Evolutionary conservation across 2,888 invertebrate genomes (phyloP).

Genomic region (Sphecodes monilicornis): DNA sequence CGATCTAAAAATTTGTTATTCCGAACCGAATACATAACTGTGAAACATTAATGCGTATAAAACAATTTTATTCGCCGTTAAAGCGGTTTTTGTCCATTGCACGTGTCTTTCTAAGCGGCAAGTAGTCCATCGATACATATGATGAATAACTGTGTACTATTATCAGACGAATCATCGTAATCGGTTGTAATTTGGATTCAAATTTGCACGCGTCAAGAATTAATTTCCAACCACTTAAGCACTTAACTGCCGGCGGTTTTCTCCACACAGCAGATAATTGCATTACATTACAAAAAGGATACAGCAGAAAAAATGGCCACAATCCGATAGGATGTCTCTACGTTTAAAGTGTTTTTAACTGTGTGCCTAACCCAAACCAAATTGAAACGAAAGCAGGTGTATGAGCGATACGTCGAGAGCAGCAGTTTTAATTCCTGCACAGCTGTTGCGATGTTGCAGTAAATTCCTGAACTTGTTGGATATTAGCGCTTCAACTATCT

Average conservation of each 20-base stretch:
- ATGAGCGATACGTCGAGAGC: slow-evolving; percentile 24
- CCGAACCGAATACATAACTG: background rate
- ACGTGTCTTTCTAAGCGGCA: background rate
- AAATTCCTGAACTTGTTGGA: background rate
- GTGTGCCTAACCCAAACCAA: background rate
- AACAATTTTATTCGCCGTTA: background rate
- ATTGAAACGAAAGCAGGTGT: slow-evolving; percentile 42
- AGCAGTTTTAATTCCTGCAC: slow-evolving; percentile 45
- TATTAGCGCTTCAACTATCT: background rate
- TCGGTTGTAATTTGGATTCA: slow-evolving; percentile 22
- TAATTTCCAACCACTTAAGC: slow-evolving; percentile 34
- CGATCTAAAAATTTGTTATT: background rate
- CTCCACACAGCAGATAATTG: background rate
- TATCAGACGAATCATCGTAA: background rate
- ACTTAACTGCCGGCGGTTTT: slow-evolving; percentile 10
- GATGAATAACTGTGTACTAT: background rate
- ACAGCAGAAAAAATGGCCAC: background rate
- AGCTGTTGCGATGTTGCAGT: slow-evolving; percentile 25
- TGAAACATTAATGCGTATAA: background rate
- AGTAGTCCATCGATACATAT: background rate
- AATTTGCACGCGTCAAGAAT: slow-evolving; percentile 25
- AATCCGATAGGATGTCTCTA: background rate
- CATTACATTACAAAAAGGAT: slow-evolving; percentile 17
- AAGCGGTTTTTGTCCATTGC: background rate
- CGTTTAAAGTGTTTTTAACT: background rate